Conservation (phyloP, 35 echinoderm and acorn worm species). For the Eucidaris tribuloides region DNA sequence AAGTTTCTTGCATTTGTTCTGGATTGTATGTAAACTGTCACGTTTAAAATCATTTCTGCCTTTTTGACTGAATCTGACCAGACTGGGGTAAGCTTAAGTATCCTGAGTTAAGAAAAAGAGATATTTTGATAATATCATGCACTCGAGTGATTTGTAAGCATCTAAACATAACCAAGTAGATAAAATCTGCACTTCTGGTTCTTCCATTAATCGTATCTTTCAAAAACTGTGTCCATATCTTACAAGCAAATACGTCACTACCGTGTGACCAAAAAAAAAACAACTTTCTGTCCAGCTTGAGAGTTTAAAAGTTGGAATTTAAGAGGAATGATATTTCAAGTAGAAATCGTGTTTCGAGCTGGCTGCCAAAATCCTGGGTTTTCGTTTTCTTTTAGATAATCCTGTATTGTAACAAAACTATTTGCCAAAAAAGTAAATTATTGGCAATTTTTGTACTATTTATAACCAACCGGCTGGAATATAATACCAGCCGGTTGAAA, state of each 20-base stretch:
- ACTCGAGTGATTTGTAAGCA: constrained; percentile 16
- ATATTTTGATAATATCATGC: constrained; percentile 15
- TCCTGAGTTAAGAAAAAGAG: too few relatives aligned
- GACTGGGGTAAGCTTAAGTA: too few relatives aligned
- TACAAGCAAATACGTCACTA: too few relatives aligned
- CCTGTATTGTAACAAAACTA: constrained; percentile 31
- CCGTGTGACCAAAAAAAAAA: too few relatives aligned
- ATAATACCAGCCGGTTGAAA: background rate
- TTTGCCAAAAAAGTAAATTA: constrained; percentile 36
- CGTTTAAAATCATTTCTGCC: too few relatives aligned
- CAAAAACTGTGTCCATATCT: constrained; percentile 13
- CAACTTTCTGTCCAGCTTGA: constrained; percentile 22
- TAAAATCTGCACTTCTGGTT: constrained; percentile 21
- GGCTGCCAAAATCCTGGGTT: constrained; percentile 24
- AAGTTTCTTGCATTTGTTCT: too few relatives aligned
- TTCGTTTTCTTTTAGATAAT: constrained; percentile 9
- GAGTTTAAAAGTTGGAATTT: constrained; percentile 20
- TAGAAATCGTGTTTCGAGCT: constrained; percentile 11
- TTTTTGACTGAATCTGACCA: too few relatives aligned
- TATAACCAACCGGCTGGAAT: constrained; percentile 20
- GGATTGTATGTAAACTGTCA: too few relatives aligned
- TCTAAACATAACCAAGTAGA: constrained; percentile 22
- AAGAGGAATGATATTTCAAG: background rate
- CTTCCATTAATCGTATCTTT: constrained; percentile 15
- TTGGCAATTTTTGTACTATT: constrained; percentile 41